Conservation (phyloP, 1,140 invertebrate genomes). For the Drosophila eugracilis region DNA sequence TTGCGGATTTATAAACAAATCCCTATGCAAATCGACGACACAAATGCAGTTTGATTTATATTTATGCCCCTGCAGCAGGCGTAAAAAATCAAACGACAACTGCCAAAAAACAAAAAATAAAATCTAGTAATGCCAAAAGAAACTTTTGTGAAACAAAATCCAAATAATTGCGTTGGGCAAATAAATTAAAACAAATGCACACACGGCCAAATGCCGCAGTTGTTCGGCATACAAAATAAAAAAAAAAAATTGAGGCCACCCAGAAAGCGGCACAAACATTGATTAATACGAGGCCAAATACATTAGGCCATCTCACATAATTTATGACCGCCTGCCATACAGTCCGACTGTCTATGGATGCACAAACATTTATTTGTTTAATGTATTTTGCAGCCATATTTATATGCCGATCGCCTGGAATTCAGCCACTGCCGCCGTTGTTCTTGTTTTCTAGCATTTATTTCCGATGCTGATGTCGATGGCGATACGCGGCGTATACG, state of each 20-base stretch:
- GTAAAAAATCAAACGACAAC: slow-evolving; percentile 48
- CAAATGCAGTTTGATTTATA: slow-evolving; percentile 76
- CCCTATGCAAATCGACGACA: slow-evolving; percentile 69
- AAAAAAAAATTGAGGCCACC: slow-evolving; percentile 52
- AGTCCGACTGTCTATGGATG: slow-evolving; percentile 22
- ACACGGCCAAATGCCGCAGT: slow-evolving; percentile 32
- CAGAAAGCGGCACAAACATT: slow-evolving; percentile 55
- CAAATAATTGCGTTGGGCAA: slow-evolving; percentile 70
- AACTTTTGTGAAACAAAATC: slow-evolving; percentile 56
- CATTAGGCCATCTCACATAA: slow-evolving; percentile 72
- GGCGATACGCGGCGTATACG: slow-evolving; percentile 45
- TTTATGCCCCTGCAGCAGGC: slow-evolving; percentile 34
- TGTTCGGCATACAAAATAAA: slow-evolving; percentile 15
- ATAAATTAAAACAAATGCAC: slow-evolving; percentile 67
- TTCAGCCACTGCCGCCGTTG: neutral
- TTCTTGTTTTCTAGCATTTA: slow-evolving; percentile 26
- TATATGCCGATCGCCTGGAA: slow-evolving; percentile 30
- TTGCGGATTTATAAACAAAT: slow-evolving; percentile 80
- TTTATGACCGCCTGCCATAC: slow-evolving; percentile 59
- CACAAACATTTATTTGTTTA: slow-evolving; percentile 59
- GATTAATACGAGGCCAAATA: slow-evolving; percentile 80
- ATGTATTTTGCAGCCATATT: slow-evolving; percentile 52
- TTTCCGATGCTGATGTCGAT: slow-evolving; percentile 28
- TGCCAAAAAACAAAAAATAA: slow-evolving; percentile 35
- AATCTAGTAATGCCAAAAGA: slow-evolving; percentile 12